Evolutionary conservation across 2,113 vertebrate species (phyloP).

Genomic region (Nansenia antarctica): DNA sequence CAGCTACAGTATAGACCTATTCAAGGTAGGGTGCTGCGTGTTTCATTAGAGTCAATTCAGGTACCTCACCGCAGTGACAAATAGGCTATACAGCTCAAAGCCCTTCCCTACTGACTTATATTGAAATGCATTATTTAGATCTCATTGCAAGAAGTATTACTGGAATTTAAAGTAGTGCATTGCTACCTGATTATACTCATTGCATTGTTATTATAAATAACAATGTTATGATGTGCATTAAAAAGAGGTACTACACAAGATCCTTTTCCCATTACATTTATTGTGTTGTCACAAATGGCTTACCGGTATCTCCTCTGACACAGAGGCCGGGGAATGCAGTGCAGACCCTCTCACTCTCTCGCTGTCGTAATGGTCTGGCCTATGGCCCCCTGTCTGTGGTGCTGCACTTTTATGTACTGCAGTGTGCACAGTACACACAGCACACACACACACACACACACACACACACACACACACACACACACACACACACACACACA

Average conservation of each 20-base stretch:
- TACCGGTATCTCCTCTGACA: conserved; percentile 54
- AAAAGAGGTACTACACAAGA: conserved; percentile 35
- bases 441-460: too few relatives aligned
- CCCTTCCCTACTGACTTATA: not conserved
- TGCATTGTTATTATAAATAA: not conserved
- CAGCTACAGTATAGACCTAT: too few relatives aligned
- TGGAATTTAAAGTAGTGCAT: not conserved
- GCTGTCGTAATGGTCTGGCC: conserved; percentile 57
- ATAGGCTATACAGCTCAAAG: not conserved
- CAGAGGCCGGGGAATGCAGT: conserved; percentile 46
- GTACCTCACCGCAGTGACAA: too few relatives aligned
- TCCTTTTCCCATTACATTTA: conserved; percentile 43
- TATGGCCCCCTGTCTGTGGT: conserved; percentile 46
- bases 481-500: conserved; percentile 20
- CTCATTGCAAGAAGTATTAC: not conserved
- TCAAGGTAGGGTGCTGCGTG: too few relatives aligned
- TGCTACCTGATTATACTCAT: not conserved
- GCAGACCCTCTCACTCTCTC: conserved; percentile 46
- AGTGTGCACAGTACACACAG: too few relatives aligned
- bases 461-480: conserved; percentile 20
- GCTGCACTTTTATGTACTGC: conserved; percentile 60
- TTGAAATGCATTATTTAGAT: not conserved
- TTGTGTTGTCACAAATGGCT: conserved; percentile 54
- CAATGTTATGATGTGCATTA: conserved; percentile 21
- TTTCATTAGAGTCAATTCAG: too few relatives aligned